A percentile compares a stretch with the other conserved stretches of the same genome.
phyloP scores from a whole-genome alignment of 2,113 vertebrate genomes.

The Sebastes schlegelii region DNA sequence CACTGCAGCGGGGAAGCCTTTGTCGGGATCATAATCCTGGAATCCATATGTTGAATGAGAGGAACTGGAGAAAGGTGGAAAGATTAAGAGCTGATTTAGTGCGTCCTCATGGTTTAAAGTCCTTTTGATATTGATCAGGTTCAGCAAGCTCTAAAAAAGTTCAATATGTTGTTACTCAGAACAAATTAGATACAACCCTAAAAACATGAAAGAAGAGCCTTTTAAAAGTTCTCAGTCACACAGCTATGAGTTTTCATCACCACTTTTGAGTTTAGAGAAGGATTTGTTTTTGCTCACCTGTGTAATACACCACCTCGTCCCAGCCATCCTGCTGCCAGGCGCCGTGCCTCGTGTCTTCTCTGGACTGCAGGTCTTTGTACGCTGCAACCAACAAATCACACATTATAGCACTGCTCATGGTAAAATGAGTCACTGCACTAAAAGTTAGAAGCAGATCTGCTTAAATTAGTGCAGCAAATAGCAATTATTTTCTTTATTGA shows the following conservation, averaged over 20 bases:
- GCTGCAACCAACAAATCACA: slow-evolving; percentile 80
- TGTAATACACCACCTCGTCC: slow-evolving; percentile 96
- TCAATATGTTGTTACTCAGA: not conserved
- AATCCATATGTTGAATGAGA: slow-evolving; percentile 98
- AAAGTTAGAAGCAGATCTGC: not conserved
- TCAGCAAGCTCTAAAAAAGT: not conserved
- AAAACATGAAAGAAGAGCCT: not conserved
- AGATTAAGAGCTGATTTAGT: not conserved
- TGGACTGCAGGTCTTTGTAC: slow-evolving; percentile 93
- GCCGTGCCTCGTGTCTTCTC: slow-evolving; percentile 92
- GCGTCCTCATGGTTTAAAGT: slow-evolving; percentile 12
- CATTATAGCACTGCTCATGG: not conserved
- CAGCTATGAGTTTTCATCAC: not conserved
- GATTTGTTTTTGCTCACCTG: slow-evolving; percentile 83
- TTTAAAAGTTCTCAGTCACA: not conserved
- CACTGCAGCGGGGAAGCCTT: slow-evolving; percentile 82
- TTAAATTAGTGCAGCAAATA: not conserved
- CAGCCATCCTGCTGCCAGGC: slow-evolving; percentile 96
- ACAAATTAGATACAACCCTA: not conserved
- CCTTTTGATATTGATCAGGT: slow-evolving; percentile 11
- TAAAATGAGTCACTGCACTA: not conserved
- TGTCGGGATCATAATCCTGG: slow-evolving; percentile 96
- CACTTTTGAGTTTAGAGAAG: not conserved
- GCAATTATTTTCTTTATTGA: no score
- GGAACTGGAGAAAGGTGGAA: slow-evolving; percentile 85